phyloP scores from a whole-genome alignment of 1,140 invertebrate species.

The Agrypnia vestita region DNA sequence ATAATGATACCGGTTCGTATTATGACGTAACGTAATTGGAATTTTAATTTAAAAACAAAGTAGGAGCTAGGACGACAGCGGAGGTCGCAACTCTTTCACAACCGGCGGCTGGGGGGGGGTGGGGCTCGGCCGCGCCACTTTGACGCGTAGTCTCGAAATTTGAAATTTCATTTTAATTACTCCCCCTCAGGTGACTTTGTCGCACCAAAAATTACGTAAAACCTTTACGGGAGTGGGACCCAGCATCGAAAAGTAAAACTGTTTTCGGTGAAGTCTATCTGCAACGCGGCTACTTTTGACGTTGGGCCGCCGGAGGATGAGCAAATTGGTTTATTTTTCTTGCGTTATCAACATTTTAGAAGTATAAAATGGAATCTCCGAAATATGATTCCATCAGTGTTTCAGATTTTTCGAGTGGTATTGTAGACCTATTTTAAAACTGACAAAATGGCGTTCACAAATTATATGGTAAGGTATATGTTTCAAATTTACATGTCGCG shows the following conservation, averaged over 20 bases:
- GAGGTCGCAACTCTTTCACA: slow-evolving; percentile 40
- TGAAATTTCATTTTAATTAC: slow-evolving; percentile 55
- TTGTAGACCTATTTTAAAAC: neutral
- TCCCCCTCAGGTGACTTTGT: slow-evolving; percentile 60
- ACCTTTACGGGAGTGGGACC: slow-evolving; percentile 29
- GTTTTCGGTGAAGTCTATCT: no score
- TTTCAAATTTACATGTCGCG: no score
- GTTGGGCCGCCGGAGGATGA: neutral
- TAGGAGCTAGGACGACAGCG: slow-evolving; percentile 22
- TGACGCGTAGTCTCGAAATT: slow-evolving; percentile 56
- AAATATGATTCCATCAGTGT: slow-evolving; percentile 24
- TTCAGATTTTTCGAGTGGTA: slow-evolving; percentile 30
- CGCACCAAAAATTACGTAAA: slow-evolving; percentile 60
- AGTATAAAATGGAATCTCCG: slow-evolving; percentile 30
- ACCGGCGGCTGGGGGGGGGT: slow-evolving; percentile 9
- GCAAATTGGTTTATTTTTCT: neutral
- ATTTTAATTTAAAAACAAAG: slow-evolving; percentile 62
- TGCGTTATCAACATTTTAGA: slow-evolving; percentile 34
- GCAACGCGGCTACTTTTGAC: neutral
- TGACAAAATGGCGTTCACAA: neutral
- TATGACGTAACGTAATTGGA: slow-evolving; percentile 61
- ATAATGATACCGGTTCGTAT: slow-evolving; percentile 55
- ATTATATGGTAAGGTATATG: slow-evolving; percentile 4
- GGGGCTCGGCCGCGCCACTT: slow-evolving; percentile 50
- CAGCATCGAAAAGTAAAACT: neutral